Conservation (phyloP, 2,797 vertebrate genomes). For the Limnodromus scolopaceus region DNA sequence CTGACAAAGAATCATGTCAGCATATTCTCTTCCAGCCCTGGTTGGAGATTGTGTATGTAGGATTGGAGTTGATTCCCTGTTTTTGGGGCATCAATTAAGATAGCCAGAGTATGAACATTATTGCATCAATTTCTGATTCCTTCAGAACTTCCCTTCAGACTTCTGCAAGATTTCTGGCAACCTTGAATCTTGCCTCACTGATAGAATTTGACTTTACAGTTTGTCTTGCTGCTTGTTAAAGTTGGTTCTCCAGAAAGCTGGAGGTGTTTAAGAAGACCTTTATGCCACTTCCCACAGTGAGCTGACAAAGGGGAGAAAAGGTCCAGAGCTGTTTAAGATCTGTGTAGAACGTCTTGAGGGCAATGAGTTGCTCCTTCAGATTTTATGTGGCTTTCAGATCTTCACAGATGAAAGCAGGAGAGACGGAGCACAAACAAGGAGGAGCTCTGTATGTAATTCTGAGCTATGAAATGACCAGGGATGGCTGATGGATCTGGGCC, state of each 20-base stretch:
- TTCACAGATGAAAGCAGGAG: neutral
- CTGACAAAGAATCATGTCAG: neutral
- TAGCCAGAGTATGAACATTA: neutral
- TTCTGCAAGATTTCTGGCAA: neutral
- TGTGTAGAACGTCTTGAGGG: neutral
- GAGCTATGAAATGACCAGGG: neutral
- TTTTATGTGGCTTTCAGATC: neutral
- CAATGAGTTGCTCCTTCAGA: neutral
- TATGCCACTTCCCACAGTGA: neutral
- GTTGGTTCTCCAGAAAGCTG: neutral
- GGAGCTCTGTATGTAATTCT: neutral
- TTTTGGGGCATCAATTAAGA: neutral
- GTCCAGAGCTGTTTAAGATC: neutral
- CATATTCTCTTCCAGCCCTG: neutral
- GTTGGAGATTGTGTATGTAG: fast-evolving
- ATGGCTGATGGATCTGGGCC: neutral
- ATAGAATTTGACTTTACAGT: neutral
- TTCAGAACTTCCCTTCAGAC: neutral
- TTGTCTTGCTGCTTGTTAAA: neutral
- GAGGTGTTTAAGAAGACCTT: neutral
- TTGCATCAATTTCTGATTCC: neutral
- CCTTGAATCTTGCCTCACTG: neutral
- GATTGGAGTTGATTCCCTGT: neutral
- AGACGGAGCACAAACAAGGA: neutral
- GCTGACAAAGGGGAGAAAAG: neutral